These are phyloP conservation scores for Dexiosoma caninum DNA, from an alignment of 2,888 invertebrate species.

Conservation along the genomic window DNA sequence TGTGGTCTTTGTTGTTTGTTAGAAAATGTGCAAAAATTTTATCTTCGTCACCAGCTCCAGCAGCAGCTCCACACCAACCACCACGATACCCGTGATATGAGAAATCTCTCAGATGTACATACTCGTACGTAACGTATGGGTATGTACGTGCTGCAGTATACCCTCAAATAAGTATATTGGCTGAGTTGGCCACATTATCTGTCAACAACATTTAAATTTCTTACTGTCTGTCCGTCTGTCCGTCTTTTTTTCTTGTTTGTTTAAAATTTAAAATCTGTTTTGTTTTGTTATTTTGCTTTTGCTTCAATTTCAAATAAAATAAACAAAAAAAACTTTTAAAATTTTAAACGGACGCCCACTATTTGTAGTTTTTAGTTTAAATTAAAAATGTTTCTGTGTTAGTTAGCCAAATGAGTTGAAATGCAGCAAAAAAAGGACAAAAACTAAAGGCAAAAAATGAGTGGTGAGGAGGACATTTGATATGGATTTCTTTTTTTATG, in stretches of 20 bases:
- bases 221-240: constrained; percentile 31
- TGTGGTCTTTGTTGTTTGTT: constrained; percentile 23
- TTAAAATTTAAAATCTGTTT: constrained; percentile 34
- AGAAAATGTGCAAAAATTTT: constrained; percentile 59
- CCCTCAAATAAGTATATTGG: constrained; percentile 4
- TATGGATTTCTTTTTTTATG: neutral
- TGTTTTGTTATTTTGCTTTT: neutral
- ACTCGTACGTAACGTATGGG: neutral
- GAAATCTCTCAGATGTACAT: neutral
- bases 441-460: neutral
- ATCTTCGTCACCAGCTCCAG: constrained; percentile 54
- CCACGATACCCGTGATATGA: constrained; percentile 28
- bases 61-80: constrained; percentile 34
- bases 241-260: constrained; percentile 2
- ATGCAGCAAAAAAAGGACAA: neutral
- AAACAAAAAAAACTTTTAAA: constrained; percentile 35
- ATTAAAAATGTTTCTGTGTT: neutral
- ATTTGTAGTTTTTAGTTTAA: constrained; percentile 29
- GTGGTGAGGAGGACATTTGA: constrained; percentile 38
- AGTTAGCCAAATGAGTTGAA: constrained; percentile 45
- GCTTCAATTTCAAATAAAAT: constrained; percentile 27
- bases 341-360: constrained; percentile 66
- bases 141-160: neutral
- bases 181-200: constrained; percentile 65
- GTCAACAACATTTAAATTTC: constrained; percentile 68